Evolutionary conservation across 2,113 vertebrate genomes (phyloP).

Genomic region (Pithys albifrons): DNA sequence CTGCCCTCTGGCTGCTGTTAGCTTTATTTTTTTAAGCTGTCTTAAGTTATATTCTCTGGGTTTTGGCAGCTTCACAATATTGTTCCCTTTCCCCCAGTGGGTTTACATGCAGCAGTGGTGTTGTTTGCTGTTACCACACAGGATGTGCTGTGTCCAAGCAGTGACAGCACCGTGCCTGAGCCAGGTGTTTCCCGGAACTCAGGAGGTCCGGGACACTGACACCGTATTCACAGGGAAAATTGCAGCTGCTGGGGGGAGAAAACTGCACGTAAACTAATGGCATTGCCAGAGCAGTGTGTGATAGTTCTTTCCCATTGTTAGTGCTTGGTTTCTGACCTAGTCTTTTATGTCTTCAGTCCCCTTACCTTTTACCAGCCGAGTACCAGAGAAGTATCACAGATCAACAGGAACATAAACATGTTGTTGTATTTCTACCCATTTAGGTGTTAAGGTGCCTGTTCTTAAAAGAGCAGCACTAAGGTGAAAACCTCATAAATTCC

Average conservation of each 20-base stretch:
- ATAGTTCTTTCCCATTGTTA: conserved; percentile 22
- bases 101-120: neutral
- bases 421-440: neutral
- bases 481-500: neutral
- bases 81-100: neutral
- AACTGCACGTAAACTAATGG: neutral
- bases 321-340: neutral
- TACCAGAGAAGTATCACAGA: neutral
- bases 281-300: conserved; percentile 20
- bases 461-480: neutral
- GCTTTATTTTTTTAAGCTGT: neutral
- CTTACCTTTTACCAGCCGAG: neutral
- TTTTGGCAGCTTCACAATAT: neutral
- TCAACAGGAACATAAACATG: neutral
- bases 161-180: neutral
- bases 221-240: neutral
- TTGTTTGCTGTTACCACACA: conserved; percentile 56
- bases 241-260: neutral
- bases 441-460: neutral
- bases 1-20: neutral
- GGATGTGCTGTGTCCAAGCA: conserved; percentile 52
- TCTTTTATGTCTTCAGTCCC: neutral
- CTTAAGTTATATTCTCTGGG: neutral
- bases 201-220: conserved; percentile 14
- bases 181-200: conserved; percentile 77